phyloP scores from a whole-genome alignment of 2,888 invertebrate species.

The Apoderus coryli region DNA sequence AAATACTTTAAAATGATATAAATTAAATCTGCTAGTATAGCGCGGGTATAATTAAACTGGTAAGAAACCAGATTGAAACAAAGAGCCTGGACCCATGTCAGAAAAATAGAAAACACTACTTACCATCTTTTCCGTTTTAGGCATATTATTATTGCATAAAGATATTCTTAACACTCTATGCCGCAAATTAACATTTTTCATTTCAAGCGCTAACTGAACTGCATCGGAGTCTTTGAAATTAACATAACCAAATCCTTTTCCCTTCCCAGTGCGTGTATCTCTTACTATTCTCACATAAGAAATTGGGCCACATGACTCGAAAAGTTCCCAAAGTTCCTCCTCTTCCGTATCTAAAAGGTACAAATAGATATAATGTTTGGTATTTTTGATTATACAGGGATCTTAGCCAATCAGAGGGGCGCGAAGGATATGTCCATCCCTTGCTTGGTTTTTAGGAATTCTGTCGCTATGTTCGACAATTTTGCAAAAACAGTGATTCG shows the following conservation, averaged over 20 bases:
- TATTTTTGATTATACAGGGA: slow-evolving; percentile 9
- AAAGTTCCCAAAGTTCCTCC: slow-evolving; percentile 49
- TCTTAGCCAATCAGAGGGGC: too few relatives aligned
- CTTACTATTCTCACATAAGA: slow-evolving; percentile 53
- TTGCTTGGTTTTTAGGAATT: too few relatives aligned
- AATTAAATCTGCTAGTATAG: too few relatives aligned
- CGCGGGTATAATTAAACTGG: too few relatives aligned
- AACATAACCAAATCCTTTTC: slow-evolving; percentile 67
- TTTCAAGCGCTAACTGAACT: slow-evolving; percentile 48
- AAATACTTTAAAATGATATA: too few relatives aligned
- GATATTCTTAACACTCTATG: slow-evolving; percentile 46
- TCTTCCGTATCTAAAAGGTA: slow-evolving; percentile 43
- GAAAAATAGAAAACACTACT: slow-evolving; percentile 6
- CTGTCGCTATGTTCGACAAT: too few relatives aligned
- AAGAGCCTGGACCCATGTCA: too few relatives aligned
- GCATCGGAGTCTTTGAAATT: slow-evolving; percentile 52
- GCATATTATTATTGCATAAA: slow-evolving; percentile 30
- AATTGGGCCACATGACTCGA: slow-evolving; percentile 58
- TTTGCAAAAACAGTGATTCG: too few relatives aligned
- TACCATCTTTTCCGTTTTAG: slow-evolving; percentile 22
- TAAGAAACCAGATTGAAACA: too few relatives aligned
- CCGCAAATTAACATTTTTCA: slow-evolving; percentile 44
- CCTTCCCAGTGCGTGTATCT: slow-evolving; percentile 51
- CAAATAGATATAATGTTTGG: too few relatives aligned
- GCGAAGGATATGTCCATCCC: too few relatives aligned